phyloP scores from a whole-genome alignment of 2,888 invertebrate species.

The Steinernema scapterisci region DNA sequence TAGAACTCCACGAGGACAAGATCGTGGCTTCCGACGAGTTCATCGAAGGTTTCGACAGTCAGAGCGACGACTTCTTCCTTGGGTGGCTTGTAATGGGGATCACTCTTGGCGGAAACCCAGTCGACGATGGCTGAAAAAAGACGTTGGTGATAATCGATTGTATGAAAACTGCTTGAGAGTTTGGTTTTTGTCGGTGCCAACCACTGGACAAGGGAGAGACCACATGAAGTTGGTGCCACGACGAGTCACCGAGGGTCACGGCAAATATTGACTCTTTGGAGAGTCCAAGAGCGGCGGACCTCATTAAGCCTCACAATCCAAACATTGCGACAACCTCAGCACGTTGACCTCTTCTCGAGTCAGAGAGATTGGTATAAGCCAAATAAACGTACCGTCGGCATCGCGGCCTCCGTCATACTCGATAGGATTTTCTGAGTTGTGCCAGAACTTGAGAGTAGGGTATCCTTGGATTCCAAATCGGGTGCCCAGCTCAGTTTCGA shows the following conservation, averaged over 20 bases:
- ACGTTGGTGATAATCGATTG: neutral
- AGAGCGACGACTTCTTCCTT: conserved; percentile 71
- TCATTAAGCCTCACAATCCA: conserved; percentile 16
- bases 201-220: no score
- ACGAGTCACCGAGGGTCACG: conserved; percentile 27
- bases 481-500: conserved; percentile 72
- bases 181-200: neutral
- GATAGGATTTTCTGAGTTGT: conserved; percentile 69
- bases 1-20: conserved; percentile 73
- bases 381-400: conserved; percentile 53
- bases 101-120: conserved; percentile 71
- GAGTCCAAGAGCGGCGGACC: neutral
- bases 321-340: conserved; percentile 31
- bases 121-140: conserved; percentile 70
- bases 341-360: neutral
- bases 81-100: conserved; percentile 73
- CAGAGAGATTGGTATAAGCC: neutral
- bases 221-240: neutral
- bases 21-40: conserved; percentile 68
- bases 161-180: neutral
- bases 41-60: conserved; percentile 71
- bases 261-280: conserved; percentile 27
- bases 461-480: conserved; percentile 71
- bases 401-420: conserved; percentile 72
- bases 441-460: conserved; percentile 73